Percentiles rank a stretch among this genome's conserved stretches.
Conservation (phyloP, 2,888 invertebrate genomes). For the Sinhomidia bicolor region DNA sequence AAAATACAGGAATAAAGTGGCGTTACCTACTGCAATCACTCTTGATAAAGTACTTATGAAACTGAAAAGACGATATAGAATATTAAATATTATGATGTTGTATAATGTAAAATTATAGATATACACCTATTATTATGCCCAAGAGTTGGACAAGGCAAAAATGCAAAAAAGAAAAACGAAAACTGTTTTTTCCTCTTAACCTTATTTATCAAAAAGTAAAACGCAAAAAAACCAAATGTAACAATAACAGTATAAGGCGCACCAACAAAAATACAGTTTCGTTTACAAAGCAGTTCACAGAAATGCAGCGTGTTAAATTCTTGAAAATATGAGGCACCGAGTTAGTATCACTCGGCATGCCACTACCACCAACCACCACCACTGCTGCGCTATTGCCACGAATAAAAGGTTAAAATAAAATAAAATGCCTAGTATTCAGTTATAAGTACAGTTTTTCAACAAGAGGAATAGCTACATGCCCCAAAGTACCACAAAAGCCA, state of each 20-base stretch:
- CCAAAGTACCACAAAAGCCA: slow-evolving; percentile 41
- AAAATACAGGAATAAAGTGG: slow-evolving; percentile 18
- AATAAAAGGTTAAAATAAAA: neutral
- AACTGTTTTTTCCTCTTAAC: neutral
- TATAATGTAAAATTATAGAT: neutral
- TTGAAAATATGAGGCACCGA: slow-evolving; percentile 46
- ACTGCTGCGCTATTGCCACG: neutral
- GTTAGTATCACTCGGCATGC: slow-evolving; percentile 48
- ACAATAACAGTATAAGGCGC: neutral
- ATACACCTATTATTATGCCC: neutral
- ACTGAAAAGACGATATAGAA: neutral
- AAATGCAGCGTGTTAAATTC: slow-evolving; percentile 37
- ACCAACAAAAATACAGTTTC: too few species aligned
- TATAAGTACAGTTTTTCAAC: neutral
- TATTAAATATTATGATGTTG: neutral
- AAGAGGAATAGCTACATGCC: neutral
- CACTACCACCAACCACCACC: too few species aligned
- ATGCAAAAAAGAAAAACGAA: neutral
- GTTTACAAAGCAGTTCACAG: neutral
- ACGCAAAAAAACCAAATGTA: neutral
- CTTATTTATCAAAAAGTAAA: neutral
- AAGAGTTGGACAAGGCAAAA: neutral
- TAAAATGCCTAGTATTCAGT: neutral
- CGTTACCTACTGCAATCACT: neutral
- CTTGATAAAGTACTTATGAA: neutral